Evolutionary conservation across 2,888 invertebrate genomes (phyloP), one percentile per base, ranked within the genome.

Genomic region (Macrosoma leucophasiata): DNA sequence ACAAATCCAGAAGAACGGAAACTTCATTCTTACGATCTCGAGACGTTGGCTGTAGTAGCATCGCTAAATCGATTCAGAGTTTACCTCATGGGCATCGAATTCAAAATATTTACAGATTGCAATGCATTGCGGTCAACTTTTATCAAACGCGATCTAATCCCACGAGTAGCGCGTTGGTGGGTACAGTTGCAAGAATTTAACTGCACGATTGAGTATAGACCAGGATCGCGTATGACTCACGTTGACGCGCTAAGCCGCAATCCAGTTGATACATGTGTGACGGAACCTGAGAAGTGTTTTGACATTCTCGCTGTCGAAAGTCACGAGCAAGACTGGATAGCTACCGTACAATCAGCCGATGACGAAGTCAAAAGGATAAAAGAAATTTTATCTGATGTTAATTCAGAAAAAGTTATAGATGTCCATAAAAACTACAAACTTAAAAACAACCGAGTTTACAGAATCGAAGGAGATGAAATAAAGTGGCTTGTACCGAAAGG

Each of bases 1-100:
- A 55, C 65, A 0, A 50, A 52, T 0, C 39, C 34, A 1, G 45
- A 51, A 2, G 71, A 75, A 42, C 11, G 17, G 5, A 52, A 48
- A 15, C 66, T 61, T 17, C 58, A 58, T 17, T 56, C 57, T 1
- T 61, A 58, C 14, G 71, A 75, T 19, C 34, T 40, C 9, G 40
- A 40, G 23, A 36, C 33, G 2, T 13, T 40, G 8, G 40, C 36
- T 1, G 33, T 40, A 1, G 36, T 36, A 3, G n/a, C 18, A 8
- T 30, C 40, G 1, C 9, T 40, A 1, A 36, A 36, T 14, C 24
- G 29, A 11, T 34, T 34, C 12, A 13, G 34, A 8, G 30, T 34
- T 4, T 39, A 34, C 13, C 13, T 39, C 1, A 10, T 39, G 1
- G 39, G 39, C 6, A 6, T 23, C 6, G 21, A 18, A 3, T 39